A percentile compares a stretch with the other conserved stretches of the same genome.
These are phyloP conservation scores for Rhingia rostrata DNA, from an alignment of 2,888 invertebrate species.

Conservation along the genomic window DNA sequence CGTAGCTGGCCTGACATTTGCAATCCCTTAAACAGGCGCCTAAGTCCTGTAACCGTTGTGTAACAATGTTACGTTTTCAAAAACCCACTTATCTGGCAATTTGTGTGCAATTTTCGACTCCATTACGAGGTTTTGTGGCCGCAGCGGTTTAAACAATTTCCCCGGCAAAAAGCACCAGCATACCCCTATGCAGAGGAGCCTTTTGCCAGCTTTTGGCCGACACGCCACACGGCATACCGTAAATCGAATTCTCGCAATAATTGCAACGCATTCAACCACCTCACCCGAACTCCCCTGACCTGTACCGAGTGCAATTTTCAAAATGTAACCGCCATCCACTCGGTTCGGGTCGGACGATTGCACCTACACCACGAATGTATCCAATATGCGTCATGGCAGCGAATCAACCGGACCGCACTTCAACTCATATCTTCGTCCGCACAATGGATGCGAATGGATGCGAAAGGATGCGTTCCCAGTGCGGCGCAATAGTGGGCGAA, in stretches of 20 bases:
- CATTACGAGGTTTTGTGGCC: constrained; percentile 67
- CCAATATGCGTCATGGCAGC: constrained; percentile 62
- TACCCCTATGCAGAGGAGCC: constrained; percentile 9
- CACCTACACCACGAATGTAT: constrained; percentile 44
- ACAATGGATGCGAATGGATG: constrained; percentile 4
- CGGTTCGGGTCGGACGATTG: constrained; percentile 18
- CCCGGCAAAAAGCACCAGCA: constrained; percentile 47
- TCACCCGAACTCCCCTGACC: background rate
- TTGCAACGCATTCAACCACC: constrained; percentile 52
- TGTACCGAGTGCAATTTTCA: constrained; percentile 52
- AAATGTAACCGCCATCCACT: constrained; percentile 69
- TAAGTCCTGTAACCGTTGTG: constrained; percentile 27
- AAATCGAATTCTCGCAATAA: constrained; percentile 72
- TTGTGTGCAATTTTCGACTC: constrained; percentile 73
- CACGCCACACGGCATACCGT: constrained; percentile 63
- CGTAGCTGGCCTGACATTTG: constrained; percentile 34
- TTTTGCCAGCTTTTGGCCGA: constrained; percentile 54
- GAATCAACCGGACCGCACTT: constrained; percentile 59
- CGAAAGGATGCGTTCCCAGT: constrained; percentile 33
- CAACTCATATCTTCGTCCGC: constrained; percentile 43
- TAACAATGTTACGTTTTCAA: constrained; percentile 41
- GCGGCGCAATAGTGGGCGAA: constrained; percentile 19
- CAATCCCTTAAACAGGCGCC: background rate
- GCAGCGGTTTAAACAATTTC: constrained; percentile 58
- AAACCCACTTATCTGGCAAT: constrained; percentile 67